phyloP scores from a whole-genome alignment of 2,888 invertebrate genomes.

The Trisateles emortualis region DNA sequence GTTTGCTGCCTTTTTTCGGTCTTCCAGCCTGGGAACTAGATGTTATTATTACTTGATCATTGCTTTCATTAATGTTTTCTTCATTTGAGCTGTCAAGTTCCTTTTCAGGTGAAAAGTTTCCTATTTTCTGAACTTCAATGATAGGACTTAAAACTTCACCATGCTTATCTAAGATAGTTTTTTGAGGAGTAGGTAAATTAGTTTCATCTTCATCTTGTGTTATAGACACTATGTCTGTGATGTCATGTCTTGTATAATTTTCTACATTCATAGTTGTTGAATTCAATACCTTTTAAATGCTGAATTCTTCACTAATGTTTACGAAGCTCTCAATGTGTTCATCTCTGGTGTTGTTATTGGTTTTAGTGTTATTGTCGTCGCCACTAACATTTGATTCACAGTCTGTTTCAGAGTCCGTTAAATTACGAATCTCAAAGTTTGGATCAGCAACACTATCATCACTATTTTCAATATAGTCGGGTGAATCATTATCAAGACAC shows the following conservation, averaged over 20 bases:
- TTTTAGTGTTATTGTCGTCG: slow-evolving; percentile 14
- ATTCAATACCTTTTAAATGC: slow-evolving; percentile 12
- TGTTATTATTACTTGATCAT: slow-evolving; percentile 10
- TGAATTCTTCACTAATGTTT: slow-evolving; percentile 14
- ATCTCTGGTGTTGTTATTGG: slow-evolving; percentile 13
- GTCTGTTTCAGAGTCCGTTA: slow-evolving; percentile 15
- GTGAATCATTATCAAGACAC: slow-evolving; percentile 7
- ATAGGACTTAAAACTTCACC: slow-evolving; percentile 11
- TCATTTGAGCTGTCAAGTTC: slow-evolving; percentile 15
- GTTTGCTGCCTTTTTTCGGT: slow-evolving; percentile 20
- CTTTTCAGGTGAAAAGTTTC: slow-evolving; percentile 15
- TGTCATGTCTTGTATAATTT: slow-evolving; percentile 14
- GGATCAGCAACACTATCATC: slow-evolving; percentile 16
- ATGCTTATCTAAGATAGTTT: slow-evolving; percentile 10
- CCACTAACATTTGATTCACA: slow-evolving; percentile 15
- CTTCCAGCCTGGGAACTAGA: slow-evolving; percentile 18
- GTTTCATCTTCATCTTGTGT: slow-evolving; percentile 18
- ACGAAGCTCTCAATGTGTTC: slow-evolving; percentile 15
- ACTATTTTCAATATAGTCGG: slow-evolving; percentile 13
- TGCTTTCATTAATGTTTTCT: slow-evolving; percentile 18
- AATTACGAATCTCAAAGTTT: slow-evolving; percentile 16
- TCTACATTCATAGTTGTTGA: slow-evolving; percentile 19
- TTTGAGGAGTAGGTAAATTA: slow-evolving; percentile 15
- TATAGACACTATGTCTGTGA: too few relatives aligned
- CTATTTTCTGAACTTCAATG: slow-evolving; percentile 11